Conservation (phyloP, 2,113 vertebrate species). For the Toxotes jaculatrix region DNA sequence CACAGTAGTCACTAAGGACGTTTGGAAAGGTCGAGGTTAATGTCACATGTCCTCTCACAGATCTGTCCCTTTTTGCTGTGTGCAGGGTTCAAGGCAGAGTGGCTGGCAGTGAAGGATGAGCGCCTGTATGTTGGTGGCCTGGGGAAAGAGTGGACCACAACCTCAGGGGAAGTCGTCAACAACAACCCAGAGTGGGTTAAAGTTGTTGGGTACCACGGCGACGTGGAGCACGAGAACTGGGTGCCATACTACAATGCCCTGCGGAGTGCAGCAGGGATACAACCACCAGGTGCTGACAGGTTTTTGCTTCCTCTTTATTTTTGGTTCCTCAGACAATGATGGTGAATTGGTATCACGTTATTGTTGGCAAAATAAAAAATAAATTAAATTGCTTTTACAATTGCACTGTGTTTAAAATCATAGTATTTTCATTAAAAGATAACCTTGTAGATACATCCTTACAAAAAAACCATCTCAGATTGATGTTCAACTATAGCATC, state of each 20-base stretch:
- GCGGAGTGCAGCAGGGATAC: conserved; percentile 88
- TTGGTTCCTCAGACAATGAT: no score
- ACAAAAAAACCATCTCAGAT: no score
- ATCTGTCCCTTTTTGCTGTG: neutral
- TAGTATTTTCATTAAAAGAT: no score
- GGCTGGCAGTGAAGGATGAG: conserved; percentile 94
- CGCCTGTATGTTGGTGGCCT: conserved; percentile 94
- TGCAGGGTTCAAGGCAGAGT: conserved; percentile 96
- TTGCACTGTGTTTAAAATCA: no score
- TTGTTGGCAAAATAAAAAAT: neutral
- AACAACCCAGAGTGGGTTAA: conserved; percentile 97
- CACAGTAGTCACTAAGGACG: no score
- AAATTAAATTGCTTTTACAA: no score
- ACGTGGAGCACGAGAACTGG: conserved; percentile 93
- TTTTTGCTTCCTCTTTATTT: neutral
- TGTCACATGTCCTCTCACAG: neutral
- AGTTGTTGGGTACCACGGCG: conserved; percentile 88
- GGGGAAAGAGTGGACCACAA: conserved; percentile 97
- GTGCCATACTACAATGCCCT: conserved; percentile 88
- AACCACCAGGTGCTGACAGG: conserved; percentile 87
- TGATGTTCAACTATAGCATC: no score
- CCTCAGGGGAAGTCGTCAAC: conserved; percentile 91
- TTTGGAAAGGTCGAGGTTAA: neutral
- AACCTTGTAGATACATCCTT: no score
- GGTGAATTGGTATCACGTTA: neutral